Evolutionary conservation across 2,113 vertebrate species (phyloP).

Genomic region (Prunella himalayana): DNA sequence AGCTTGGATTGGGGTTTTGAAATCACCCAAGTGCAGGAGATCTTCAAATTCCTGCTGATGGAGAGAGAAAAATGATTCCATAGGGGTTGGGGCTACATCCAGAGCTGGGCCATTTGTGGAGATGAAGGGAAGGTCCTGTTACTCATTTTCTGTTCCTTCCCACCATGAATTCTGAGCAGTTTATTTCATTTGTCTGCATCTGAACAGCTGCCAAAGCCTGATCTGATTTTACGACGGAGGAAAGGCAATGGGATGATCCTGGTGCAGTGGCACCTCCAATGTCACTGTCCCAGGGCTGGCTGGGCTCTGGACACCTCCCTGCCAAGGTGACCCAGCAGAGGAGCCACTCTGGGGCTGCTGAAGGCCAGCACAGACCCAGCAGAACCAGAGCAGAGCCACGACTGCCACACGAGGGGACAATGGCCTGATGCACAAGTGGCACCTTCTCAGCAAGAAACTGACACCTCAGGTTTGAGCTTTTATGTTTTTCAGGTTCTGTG

Average conservation of each 20-base stretch:
- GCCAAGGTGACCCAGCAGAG: neutral
- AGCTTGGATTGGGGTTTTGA: neutral
- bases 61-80: fast-evolving
- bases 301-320: neutral
- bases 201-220: slow-evolving; percentile 4
- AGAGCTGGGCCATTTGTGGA: neutral
- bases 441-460: neutral
- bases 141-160: slow-evolving; percentile 5
- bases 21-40: neutral
- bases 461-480: neutral
- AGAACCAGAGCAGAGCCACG: neutral
- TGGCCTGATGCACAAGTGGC: neutral
- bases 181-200: neutral
- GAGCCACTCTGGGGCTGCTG: fast-evolving
- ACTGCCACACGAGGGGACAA: too few species aligned
- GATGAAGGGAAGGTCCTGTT: slow-evolving; percentile 5
- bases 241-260: neutral
- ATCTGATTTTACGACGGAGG: neutral
- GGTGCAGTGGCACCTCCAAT: neutral
- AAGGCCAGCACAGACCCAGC: neutral
- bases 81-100: neutral
- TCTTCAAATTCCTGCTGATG: neutral
- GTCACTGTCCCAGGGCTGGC: neutral
- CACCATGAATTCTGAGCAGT: slow-evolving; percentile 4
- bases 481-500: neutral